Evolutionary conservation across 2,888 invertebrate species (phyloP).

Genomic region (Thymelicus acteon): DNA sequence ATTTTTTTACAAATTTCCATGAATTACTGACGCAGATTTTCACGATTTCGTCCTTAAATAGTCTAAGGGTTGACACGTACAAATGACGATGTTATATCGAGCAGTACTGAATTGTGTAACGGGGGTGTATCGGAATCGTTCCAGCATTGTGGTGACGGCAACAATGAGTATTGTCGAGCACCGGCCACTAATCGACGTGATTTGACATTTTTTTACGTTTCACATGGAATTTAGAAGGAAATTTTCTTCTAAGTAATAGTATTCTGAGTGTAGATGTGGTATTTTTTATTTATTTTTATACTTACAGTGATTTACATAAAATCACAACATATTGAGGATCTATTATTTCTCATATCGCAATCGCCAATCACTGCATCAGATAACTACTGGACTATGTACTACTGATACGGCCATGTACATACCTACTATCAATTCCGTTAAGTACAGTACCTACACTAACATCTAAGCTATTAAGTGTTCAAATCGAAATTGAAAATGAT

Average conservation of each 20-base stretch:
- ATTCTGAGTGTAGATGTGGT: conserved; percentile 27
- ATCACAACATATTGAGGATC: too few relatives aligned
- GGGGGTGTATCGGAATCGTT: conserved; percentile 56
- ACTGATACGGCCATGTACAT: too few relatives aligned
- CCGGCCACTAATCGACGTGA: conserved; percentile 82
- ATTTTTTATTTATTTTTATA: conserved; percentile 13
- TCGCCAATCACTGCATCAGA: too few relatives aligned
- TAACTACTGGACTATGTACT: too few relatives aligned
- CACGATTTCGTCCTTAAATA: conserved; percentile 70
- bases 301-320: too few relatives aligned
- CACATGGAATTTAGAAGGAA: conserved; percentile 43
- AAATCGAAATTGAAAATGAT: too few relatives aligned
- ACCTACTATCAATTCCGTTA: too few relatives aligned
- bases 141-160: conserved; percentile 66
- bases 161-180: conserved; percentile 79
- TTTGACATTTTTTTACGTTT: conserved; percentile 65
- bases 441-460: too few relatives aligned
- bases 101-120: conserved; percentile 74
- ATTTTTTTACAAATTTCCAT: conserved; percentile 49
- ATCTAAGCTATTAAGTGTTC: too few relatives aligned
- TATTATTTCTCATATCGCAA: too few relatives aligned
- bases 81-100: conserved; percentile 65
- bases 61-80: conserved; percentile 61
- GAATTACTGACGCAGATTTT: conserved; percentile 64
- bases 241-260: conserved; percentile 28